Base-by-base conservation (phyloP, 2,797 vertebrate species). In the Lacerta bilineata region DNA sequence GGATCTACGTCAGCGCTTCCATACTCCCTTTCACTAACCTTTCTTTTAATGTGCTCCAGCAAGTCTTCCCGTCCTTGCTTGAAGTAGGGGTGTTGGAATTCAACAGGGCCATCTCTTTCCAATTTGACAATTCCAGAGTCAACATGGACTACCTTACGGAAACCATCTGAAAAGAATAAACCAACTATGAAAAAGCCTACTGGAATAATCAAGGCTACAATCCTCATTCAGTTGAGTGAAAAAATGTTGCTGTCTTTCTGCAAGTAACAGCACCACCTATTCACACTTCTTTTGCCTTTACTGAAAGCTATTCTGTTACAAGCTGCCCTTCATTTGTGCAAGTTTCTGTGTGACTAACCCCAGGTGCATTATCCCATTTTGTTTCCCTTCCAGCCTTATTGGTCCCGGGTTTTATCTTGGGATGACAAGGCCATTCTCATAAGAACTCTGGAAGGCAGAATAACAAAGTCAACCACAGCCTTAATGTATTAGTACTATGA, bases 71-170 rank as follows among this genome's bases (percentile, higher is more conserved):
- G 98, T 77, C 98, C 98, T 86, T 99, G 98, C 94, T 98, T 98
- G 95, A 99, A 99, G 93, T 98, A 98, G 0, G 98, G 97, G 91
- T 99, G 99, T 94, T 99, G 99, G 95, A 99, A 99, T 94, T 99
- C 98, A 79, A 99, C 98, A 1, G 98, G 98, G 64, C 98, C 98
- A 1, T 99, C 98, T 72, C 97, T 96, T 94, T 99, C 99, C 91
- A 98, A 97, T 93, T 99, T 99, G 87, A 99, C 97, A 85, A 99
- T 96, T 50, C 98, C 98, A 9, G 98, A 97, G 90, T 99, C 99
- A 36, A 99, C 97, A 94, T 99, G 98, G 91, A 99, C 98, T 66
- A 99, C 99, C 95, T 99, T 99, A 83, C 98, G 98, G 92, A 99
- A 99, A 85, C 99, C 99, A 97, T 99, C 99, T 99, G 94, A 80